Evolutionary conservation across 2,888 invertebrate species (phyloP), one percentile per base, ranked within the genome.

Genomic region (Ennomos erosarius): DNA sequence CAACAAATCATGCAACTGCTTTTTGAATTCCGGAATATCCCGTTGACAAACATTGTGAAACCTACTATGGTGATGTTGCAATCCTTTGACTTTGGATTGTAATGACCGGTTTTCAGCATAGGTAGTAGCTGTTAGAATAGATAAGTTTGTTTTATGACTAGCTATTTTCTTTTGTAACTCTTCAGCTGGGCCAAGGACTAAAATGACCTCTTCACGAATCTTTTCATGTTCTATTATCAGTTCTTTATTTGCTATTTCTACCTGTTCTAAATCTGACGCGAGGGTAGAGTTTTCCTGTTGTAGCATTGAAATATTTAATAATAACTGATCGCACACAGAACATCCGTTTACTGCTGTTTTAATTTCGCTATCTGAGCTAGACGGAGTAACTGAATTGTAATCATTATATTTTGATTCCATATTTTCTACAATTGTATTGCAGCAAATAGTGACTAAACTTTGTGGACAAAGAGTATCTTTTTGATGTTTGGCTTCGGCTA

Each of bases 41-140:
- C 82, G 84, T 78, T 88, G 87, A 63, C 90, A 90, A 0, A 90
- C 81, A 59, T 83, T 84, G 65, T 87, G 85, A 55, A 87, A 85
- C 13, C 90, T 76, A 45, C 73, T 86, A 45, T 89, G 86, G 59
- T 88, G 82, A 65, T 91, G 88, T 72, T 90, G 85, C 43, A 90
- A 71, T 39, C 79, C 86, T 71, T 85, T 89, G 1, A 90, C 80
- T 68, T 89, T 87, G 0, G 87, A 88, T 67, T 84, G 81, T 1
- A 92, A 77, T 10, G 81, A 83, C 66, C 81, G 87, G 62, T 90
- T 92, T 77, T 92, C 92, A 1, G 92, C 87, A 53, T 84, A 87
- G 1, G 89, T 87, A 13, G 90, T 92, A 35, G 92, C 90, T 36
- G 88, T 88, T 64, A 91, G 75, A 35, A 89, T 91, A 3, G 87